These are phyloP conservation scores for Eristalis arbustorum DNA, from an alignment of 2,888 invertebrate genomes.

Conservation along the genomic window DNA sequence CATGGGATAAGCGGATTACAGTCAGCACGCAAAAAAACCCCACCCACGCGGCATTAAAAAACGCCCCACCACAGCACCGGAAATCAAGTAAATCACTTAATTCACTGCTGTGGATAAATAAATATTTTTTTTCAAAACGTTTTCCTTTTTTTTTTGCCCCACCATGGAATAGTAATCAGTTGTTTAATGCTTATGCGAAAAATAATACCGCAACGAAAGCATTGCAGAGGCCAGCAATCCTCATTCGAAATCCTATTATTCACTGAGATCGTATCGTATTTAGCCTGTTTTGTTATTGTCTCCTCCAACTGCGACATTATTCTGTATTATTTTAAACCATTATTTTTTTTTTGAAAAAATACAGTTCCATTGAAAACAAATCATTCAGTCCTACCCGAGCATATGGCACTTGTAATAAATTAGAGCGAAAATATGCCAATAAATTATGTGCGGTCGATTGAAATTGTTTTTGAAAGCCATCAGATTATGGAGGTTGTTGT, in stretches of 20 bases:
- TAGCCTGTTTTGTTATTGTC: neutral
- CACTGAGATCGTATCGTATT: neutral
- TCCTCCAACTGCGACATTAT: neutral
- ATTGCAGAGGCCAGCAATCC: neutral
- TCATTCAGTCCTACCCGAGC: slow-evolving; percentile 1
- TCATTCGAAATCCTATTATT: neutral
- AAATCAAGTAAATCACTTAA: neutral
- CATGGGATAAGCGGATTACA: neutral
- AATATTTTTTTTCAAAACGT: neutral
- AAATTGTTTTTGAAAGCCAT: slow-evolving; percentile 43
- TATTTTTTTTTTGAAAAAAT: neutral
- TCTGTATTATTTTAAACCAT: too few species aligned
- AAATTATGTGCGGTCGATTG: slow-evolving; percentile 37
- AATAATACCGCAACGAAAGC: neutral
- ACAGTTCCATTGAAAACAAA: neutral
- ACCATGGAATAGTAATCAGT: neutral
- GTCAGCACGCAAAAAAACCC: neutral
- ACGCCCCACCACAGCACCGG: neutral
- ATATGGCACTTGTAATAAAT: slow-evolving; percentile 52
- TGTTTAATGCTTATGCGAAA: neutral
- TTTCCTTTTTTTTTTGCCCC: neutral
- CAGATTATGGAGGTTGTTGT: slow-evolving; percentile 49
- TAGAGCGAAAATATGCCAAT: slow-evolving; percentile 32
- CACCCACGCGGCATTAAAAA: neutral
- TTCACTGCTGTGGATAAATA: neutral